Evolutionary conservation across 2,797 vertebrate species (phyloP), one percentile per base, ranked within the genome.

Genomic region (Sphenodon punctatus): DNA sequence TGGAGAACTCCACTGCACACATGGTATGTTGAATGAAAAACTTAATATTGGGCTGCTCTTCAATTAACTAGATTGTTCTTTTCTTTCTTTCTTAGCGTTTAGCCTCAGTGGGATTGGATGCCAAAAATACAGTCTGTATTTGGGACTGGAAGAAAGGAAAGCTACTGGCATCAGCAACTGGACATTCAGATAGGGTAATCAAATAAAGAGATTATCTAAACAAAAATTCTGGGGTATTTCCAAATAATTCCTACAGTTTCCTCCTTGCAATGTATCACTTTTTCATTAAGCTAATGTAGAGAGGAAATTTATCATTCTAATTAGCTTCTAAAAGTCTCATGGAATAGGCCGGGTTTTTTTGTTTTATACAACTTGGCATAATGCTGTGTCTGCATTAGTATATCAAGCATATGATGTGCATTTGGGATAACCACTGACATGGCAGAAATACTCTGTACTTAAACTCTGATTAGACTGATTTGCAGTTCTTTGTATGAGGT

Each of bases 81-180:
- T 53, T 90, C 74, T 79, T 83, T 91, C 72, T 43, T 39, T 34
- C 56, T 53, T 82, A 99, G 98, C 96, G 97, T 64, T 94, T 99
- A 85, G 97, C 96, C 23, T 99, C 98, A 0, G 97, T 99, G 34
- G 98, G 98, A 69, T 93, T 99, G 82, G 98, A 99, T 89, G 97
- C 98, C 93, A 99, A 99, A 95, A 99, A 99, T 89, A 99, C 97
- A 0, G 91, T 99, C 83, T 99, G 98, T 72, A 94, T 99, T 66
- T 99, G 98, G 98, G 98, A 99, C 89, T 99, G 98, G 98, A 98
- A 96, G 90, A 97, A 96, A 92, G 98, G 98, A 78, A 96, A 97
- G 68, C 96, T 98, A 43, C 93, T 99, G 75, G 98, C 98, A 58
- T 97, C 97, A 7, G 98, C 98, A 13, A 98, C 97, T 0, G 98